Conservation (phyloP, 30 jellyfish, hydroid and myxozoan genomes). For the Hydractinia echinata region DNA sequence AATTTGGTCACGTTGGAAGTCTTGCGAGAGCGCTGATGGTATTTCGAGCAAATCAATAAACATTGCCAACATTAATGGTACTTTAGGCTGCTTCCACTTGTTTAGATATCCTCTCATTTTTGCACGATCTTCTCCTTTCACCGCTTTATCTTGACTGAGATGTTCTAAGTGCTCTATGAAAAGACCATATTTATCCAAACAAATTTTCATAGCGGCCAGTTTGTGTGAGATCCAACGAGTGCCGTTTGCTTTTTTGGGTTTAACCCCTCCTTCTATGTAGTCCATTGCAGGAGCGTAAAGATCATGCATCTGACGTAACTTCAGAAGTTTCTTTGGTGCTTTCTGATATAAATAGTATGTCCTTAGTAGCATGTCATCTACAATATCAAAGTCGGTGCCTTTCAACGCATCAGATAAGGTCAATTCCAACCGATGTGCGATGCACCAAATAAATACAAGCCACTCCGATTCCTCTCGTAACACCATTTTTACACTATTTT, state of each 20-base stretch:
- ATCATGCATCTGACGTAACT: slow-evolving; percentile 23
- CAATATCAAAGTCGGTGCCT: no score
- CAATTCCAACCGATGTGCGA: no score
- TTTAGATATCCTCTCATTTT: background rate
- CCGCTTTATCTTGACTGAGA: background rate
- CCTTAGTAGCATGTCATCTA: no score
- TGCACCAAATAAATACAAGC: no score
- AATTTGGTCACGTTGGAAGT: background rate
- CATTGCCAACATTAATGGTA: slow-evolving; percentile 5
- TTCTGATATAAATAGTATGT: no score
- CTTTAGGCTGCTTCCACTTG: background rate
- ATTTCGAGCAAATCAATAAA: background rate
- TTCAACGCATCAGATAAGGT: no score
- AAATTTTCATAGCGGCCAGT: slow-evolving; percentile 25
- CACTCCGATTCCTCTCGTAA: no score
- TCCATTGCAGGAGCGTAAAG: background rate
- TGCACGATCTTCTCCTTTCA: background rate
- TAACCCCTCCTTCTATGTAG: background rate
- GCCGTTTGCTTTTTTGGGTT: slow-evolving; percentile 7
- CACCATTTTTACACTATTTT: no score
- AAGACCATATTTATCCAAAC: slow-evolving; percentile 1
- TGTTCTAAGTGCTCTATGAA: background rate
- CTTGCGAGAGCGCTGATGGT: background rate
- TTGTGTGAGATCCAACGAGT: slow-evolving; percentile 31
- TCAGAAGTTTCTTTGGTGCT: no score